Base-by-base conservation (phyloP, 1,140 invertebrate genomes). In the Laupala kohalensis region DNA sequence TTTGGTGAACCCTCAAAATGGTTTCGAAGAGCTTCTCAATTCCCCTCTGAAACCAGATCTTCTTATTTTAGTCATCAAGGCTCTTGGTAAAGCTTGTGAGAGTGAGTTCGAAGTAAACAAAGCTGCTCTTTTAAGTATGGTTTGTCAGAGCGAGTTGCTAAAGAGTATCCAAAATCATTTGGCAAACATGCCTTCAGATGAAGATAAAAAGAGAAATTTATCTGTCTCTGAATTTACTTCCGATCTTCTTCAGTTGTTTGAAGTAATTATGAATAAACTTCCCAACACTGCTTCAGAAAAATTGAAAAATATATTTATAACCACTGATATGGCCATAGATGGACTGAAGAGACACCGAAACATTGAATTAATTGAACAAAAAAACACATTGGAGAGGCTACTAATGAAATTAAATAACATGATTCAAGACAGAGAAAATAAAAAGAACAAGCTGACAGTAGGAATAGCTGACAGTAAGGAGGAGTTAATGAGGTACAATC, bases 61-160 rank as follows among this genome's bases (percentile, higher is more conserved):
- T 23, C 68, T 77, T 15, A 74, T 77, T 30, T 53, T 76, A 4
- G 68, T 77, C 12, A 27, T 76, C 13, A 75, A 78, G 76, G 73
- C 82, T 25, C 62, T 82, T 30, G 70, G 77, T 4, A 82, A 80
- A 78, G 70, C 80, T 19, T 79, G 78, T 27, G 64, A 74, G 64
- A 78, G 78, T 1, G 74, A 78, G 9, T 83, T 83, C 69, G 77
- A 78, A 29, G 77, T 79, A 66, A 73, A 78, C 13, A 82, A 81
- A 74, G 71, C 74, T 0, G 77, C 77, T 70, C 69, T 83, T 19
- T 71, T 84, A 4, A 72, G 80, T n/a, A 76, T 76, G 15, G 69
- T 81, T 25, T 80, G 79, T 69, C 77, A 80, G 74, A 78, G 78
- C 0, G 74, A 78, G 27, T 83, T 82, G 75, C 77, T 82, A 15